phyloP scores from a whole-genome alignment of 2,888 invertebrate species.

The Lasioglossum lativentre region DNA sequence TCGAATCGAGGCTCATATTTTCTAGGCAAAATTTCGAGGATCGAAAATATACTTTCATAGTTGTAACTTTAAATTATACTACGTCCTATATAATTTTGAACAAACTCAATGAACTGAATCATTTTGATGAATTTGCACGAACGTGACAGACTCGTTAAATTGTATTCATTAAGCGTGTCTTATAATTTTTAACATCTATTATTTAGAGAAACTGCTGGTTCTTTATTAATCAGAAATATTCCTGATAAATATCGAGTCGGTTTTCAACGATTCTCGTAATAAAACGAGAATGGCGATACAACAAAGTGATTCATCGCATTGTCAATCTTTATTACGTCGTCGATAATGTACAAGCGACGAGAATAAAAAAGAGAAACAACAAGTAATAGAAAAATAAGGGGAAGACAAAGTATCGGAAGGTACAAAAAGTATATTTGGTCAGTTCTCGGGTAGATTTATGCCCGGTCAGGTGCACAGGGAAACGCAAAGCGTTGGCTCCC shows the following conservation, averaged over 20 bases:
- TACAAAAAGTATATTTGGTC: constrained; percentile 13
- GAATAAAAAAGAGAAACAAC: not conserved
- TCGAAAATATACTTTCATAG: not conserved
- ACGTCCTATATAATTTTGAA: no score
- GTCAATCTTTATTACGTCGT: not conserved
- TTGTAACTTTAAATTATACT: no score
- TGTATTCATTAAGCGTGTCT: no score
- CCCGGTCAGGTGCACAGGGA: not conserved
- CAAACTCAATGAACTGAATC: no score
- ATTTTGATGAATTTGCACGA: no score
- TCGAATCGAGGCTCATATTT: not conserved
- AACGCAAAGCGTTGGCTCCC: not conserved
- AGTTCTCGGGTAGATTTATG: not conserved
- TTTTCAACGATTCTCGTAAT: not conserved
- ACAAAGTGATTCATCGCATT: not conserved
- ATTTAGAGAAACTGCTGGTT: not conserved
- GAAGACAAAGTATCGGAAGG: not conserved
- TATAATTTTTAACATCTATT: not conserved
- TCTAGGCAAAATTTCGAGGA: not conserved
- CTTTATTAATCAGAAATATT: not conserved
- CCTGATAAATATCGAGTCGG: not conserved
- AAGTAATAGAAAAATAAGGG: not conserved
- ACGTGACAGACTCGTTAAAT: no score
- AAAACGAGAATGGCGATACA: not conserved
- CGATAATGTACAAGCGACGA: not conserved